Conservation (phyloP, 37 sponge, comb jelly and placozoan genomes). For the Beroe ovata region DNA sequence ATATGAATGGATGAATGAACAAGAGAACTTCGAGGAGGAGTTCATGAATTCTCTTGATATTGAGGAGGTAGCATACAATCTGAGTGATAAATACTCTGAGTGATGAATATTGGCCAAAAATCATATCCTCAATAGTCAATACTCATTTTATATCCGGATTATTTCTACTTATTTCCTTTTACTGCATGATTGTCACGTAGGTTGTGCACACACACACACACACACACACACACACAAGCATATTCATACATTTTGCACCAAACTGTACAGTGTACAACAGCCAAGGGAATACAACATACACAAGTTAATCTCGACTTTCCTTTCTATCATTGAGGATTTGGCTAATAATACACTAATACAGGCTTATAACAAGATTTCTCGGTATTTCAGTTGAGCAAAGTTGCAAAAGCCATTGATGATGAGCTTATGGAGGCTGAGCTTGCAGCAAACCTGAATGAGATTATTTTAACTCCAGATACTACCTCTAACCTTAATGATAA, state of each 20-base stretch:
- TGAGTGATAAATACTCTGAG: too few species aligned
- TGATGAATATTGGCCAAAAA: too few species aligned
- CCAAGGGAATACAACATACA: too few species aligned
- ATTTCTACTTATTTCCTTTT: neutral
- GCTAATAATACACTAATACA: too few species aligned
- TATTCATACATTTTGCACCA: too few species aligned
- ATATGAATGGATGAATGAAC: constrained; percentile 61
- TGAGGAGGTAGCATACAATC: constrained; percentile 56
- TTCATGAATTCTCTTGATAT: constrained; percentile 14
- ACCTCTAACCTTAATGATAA: neutral
- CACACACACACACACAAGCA: too few species aligned
- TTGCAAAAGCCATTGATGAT: constrained; percentile 40
- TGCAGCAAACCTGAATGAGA: neutral
- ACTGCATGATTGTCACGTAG: neutral
- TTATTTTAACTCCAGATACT: neutral
- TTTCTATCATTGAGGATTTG: too few species aligned
- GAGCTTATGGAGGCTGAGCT: constrained; percentile 29
- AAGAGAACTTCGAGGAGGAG: constrained; percentile 56
- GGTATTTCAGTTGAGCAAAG: constrained; percentile 24
- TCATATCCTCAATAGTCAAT: too few species aligned
- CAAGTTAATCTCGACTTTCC: too few species aligned
- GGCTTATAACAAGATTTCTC: too few species aligned
- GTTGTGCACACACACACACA: too few species aligned
- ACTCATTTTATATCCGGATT: neutral
- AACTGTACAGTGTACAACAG: too few species aligned